phyloP scores from a whole-genome alignment of 2,888 invertebrate genomes.

The Meghimatium bilineatum region DNA sequence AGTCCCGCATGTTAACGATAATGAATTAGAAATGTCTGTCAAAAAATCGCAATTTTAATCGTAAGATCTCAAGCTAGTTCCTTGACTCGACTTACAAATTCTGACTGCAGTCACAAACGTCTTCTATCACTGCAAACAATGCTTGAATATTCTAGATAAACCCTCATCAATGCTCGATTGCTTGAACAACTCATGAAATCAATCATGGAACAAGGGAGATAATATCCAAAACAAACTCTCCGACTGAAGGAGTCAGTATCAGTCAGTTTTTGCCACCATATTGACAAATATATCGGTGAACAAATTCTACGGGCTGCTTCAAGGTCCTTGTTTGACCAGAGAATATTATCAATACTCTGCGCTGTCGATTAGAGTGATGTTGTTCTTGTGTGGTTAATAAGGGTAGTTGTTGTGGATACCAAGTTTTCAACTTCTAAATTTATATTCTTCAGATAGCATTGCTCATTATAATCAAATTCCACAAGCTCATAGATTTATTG shows the following conservation, averaged over 20 bases:
- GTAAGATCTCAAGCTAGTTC: too few relatives aligned
- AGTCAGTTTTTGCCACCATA: conserved; percentile 19
- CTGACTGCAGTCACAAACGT: background rate
- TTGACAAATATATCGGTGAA: conserved; percentile 22
- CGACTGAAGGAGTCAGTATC: conserved; percentile 34
- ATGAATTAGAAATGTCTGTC: too few relatives aligned
- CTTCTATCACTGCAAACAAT: background rate
- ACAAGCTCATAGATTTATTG: background rate
- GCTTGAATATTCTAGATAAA: background rate
- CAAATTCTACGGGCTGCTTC: conserved; percentile 11
- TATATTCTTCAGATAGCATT: background rate
- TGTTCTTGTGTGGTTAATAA: conserved; percentile 3
- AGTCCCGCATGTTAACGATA: too few relatives aligned
- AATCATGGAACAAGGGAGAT: conserved; percentile 42
- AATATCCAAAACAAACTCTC: conserved; percentile 41
- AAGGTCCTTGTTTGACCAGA: background rate
- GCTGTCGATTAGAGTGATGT: background rate
- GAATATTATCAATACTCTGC: conserved; percentile 16
- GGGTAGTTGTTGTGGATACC: background rate
- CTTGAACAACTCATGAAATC: conserved; percentile 26
- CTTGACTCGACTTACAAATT: background rate
- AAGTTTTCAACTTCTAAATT: background rate
- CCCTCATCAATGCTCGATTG: conserved; percentile 24
- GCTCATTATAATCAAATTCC: background rate
- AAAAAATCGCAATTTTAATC: background rate